Conservation (phyloP, 2,888 invertebrate species). For the Chelonus formosanus region DNA sequence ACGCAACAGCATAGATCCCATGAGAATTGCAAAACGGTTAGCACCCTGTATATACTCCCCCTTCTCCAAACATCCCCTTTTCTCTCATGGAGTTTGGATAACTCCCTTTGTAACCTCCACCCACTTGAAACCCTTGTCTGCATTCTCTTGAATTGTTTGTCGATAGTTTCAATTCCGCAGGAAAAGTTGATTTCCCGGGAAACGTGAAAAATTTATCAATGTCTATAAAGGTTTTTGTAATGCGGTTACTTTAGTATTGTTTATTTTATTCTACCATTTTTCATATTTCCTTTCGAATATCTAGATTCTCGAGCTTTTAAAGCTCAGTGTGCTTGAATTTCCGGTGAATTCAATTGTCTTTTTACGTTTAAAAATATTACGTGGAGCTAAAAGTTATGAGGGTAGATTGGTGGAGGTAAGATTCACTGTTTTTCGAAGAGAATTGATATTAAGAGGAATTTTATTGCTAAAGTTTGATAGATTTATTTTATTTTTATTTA, state of each 20-base stretch:
- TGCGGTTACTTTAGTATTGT: not conserved
- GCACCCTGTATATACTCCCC: not conserved
- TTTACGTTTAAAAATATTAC: too few species aligned
- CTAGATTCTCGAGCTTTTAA: too few species aligned
- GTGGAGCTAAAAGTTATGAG: too few species aligned
- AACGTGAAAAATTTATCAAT: constrained; percentile 29
- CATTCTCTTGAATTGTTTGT: constrained; percentile 32
- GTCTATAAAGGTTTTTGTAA: not conserved
- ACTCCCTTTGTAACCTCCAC: constrained; percentile 19
- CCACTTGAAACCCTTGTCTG: constrained; percentile 11
- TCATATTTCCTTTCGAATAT: not conserved
- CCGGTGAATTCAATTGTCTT: too few species aligned
- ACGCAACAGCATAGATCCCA: constrained; percentile 27
- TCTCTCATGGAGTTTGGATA: constrained; percentile 25
- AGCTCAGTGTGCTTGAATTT: too few species aligned
- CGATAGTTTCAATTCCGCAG: constrained; percentile 34
- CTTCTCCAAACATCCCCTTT: not conserved
- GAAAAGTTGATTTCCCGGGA: constrained; percentile 34
- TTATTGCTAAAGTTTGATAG: too few species aligned
- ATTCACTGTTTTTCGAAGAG: too few species aligned
- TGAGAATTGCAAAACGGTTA: constrained; percentile 28
- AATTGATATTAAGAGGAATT: too few species aligned
- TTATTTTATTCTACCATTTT: not conserved
- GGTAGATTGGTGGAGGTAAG: too few species aligned
- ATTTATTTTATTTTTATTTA: too few species aligned